Conservation (phyloP, 2,888 invertebrate species). For the Hirtodrosophila histrioides region DNA sequence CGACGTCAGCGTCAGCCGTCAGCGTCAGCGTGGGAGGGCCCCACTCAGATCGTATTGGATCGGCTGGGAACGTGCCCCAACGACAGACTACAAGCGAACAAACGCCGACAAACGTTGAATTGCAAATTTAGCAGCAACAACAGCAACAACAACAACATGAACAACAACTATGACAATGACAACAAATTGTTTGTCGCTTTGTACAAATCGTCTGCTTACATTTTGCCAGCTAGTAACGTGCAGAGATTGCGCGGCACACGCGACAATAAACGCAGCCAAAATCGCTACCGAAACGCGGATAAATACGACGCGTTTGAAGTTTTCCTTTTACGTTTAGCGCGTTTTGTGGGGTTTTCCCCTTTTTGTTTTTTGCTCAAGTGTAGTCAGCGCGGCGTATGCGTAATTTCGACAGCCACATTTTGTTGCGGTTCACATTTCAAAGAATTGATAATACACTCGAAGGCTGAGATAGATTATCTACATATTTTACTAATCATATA, state of each 20-base stretch:
- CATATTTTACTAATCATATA: slow-evolving; percentile 23
- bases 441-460: slow-evolving; percentile 30
- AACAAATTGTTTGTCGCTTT: slow-evolving; percentile 56
- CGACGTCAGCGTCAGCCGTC: slow-evolving; percentile 14
- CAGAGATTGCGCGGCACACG: slow-evolving; percentile 49
- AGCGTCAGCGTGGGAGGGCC: slow-evolving; percentile 30
- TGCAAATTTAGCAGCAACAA: slow-evolving; percentile 45
- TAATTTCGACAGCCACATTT: slow-evolving; percentile 44
- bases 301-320: slow-evolving; percentile 22
- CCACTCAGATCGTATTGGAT: slow-evolving; percentile 47
- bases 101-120: slow-evolving; percentile 47
- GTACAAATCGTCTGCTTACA: slow-evolving; percentile 67
- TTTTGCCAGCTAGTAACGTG: slow-evolving; percentile 52
- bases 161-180: slow-evolving; percentile 51
- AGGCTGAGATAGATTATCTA: slow-evolving; percentile 17
- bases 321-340: slow-evolving; percentile 19
- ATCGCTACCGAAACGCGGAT: slow-evolving; percentile 33
- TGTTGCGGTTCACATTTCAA: slow-evolving; percentile 46
- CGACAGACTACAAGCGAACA: slow-evolving; percentile 17
- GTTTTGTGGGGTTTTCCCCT: slow-evolving; percentile 1
- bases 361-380: slow-evolving; percentile 17
- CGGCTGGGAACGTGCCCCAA: slow-evolving; percentile 47
- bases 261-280: slow-evolving; percentile 47
- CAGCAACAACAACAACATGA: too few species aligned
- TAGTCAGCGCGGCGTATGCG: slow-evolving; percentile 35